phyloP scores from a whole-genome alignment of 1,140 invertebrate genomes.

The Lepidostoma basale region DNA sequence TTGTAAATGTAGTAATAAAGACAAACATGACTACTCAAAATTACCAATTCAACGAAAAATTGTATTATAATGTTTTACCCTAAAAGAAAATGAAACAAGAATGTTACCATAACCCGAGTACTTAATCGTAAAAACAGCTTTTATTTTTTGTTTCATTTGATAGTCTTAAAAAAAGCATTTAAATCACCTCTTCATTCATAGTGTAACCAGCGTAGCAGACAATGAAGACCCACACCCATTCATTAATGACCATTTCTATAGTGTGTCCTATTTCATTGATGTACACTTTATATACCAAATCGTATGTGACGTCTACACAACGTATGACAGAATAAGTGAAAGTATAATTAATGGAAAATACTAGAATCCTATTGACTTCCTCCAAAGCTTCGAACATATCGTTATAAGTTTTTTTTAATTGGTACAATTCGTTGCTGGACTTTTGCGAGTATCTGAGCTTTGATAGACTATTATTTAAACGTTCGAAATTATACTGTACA shows the following conservation, averaged over 20 bases:
- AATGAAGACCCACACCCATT: constrained; percentile 4
- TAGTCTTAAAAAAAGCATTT: no score
- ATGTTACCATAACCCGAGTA: no score
- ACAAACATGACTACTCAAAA: no score
- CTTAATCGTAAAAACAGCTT: no score
- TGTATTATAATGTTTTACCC: no score
- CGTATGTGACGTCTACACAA: constrained; percentile 1
- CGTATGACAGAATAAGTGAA: background rate
- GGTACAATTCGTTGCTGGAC: background rate
- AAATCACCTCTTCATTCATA: background rate
- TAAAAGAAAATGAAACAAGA: no score
- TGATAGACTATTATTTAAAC: background rate
- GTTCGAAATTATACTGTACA: background rate
- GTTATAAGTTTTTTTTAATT: background rate
- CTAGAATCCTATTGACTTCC: background rate
- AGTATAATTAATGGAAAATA: background rate
- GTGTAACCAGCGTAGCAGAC: background rate
- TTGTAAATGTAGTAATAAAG: no score
- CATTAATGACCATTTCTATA: background rate
- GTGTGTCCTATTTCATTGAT: background rate
- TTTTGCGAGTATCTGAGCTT: background rate
- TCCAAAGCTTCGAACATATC: background rate
- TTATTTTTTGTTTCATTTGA: no score
- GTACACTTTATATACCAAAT: background rate
- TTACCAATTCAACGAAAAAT: no score